Conservation (phyloP, 2,888 invertebrate species). For the Eueremaeus valkanovi region DNA sequence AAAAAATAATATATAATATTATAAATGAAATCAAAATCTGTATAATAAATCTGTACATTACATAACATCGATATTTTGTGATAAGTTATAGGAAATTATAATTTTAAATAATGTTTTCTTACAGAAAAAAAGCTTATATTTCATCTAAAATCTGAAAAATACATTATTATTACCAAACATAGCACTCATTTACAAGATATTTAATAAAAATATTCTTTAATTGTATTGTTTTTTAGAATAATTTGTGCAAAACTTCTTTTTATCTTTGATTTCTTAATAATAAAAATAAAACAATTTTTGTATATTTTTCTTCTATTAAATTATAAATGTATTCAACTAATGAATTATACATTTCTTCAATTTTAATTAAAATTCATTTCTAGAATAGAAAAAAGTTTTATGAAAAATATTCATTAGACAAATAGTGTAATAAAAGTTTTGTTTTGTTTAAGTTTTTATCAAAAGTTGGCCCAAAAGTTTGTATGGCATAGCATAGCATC, state of each 20-base stretch:
- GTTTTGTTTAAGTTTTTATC: background rate
- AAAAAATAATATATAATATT: background rate
- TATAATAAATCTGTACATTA: background rate
- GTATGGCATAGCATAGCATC: background rate
- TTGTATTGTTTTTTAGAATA: background rate
- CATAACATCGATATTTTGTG: constrained; percentile 2
- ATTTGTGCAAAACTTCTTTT: constrained; percentile 1
- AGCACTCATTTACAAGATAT: too few relatives aligned
- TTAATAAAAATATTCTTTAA: too few relatives aligned
- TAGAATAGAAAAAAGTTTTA: background rate
- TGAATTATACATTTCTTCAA: constrained; percentile 8
- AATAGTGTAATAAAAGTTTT: background rate
- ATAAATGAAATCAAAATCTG: background rate
- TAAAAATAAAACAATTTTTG: background rate
- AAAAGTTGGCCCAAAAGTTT: constrained; percentile 1
- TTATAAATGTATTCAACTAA: background rate
- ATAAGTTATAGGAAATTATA: constrained; percentile 11
- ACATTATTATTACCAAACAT: too few relatives aligned
- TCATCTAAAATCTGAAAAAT: too few relatives aligned
- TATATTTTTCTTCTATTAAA: background rate
- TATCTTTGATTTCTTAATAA: background rate
- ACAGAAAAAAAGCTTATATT: background rate
- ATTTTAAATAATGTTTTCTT: too few relatives aligned
- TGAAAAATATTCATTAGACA: background rate
- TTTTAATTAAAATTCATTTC: background rate